These are phyloP conservation scores for Siniperca undulata DNA, from an alignment of 2,797 vertebrate species.

Conservation along the genomic window DNA sequence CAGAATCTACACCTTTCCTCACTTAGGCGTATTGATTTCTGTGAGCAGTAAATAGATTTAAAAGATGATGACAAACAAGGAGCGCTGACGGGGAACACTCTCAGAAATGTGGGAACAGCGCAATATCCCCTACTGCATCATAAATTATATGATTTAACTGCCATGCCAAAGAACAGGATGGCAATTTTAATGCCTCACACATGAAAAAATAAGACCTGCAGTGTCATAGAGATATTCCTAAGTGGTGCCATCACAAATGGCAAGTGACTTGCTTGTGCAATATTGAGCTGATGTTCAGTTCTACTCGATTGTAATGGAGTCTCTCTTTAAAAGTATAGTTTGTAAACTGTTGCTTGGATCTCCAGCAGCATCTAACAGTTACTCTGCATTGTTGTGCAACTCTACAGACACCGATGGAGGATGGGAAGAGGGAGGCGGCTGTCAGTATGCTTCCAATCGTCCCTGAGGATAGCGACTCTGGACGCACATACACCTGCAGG, in stretches of 20 bases:
- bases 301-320: conserved; percentile 1
- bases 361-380: conserved; percentile 19
- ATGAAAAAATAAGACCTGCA: conserved; percentile 61
- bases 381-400: conserved; percentile 17
- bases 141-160: conserved; percentile 81
- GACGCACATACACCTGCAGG: conserved; percentile 91
- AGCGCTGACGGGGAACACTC: conserved; percentile 81
- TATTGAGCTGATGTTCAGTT: conserved; percentile 26
- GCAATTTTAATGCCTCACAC: conserved; percentile 69
- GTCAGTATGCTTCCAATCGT: conserved; percentile 90
- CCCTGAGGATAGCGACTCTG: conserved; percentile 90
- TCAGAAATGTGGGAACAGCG: conserved; percentile 83
- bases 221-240: conserved; percentile 61
- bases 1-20: conserved; percentile 84
- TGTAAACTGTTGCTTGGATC: neutral
- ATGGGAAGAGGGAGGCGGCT: conserved; percentile 86
- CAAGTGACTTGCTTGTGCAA: conserved; percentile 36
- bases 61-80: conserved; percentile 86
- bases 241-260: conserved; percentile 46
- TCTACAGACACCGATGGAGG: conserved; percentile 86
- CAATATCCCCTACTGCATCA: conserved; percentile 77
- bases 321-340: neutral
- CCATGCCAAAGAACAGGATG: conserved; percentile 69
- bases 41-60: conserved; percentile 87
- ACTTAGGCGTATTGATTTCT: conserved; percentile 88